Percentiles rank a stretch among this genome's conserved stretches.
Conservation (phyloP, 2,113 vertebrate genomes). For the Diphyllodes magnificus region DNA sequence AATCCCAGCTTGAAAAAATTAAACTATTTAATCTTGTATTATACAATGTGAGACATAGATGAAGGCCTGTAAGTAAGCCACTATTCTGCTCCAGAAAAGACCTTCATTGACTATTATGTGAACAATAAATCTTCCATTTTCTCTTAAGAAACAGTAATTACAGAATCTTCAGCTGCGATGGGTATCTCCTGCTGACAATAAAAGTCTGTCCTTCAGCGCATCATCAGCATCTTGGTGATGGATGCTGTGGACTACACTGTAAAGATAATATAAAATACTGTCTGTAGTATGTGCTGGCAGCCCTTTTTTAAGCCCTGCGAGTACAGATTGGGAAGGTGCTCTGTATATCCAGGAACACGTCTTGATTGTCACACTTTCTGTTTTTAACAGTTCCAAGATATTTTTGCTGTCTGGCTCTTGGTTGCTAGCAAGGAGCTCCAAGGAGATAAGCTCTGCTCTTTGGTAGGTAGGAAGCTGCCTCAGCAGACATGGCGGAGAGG, state of each 20-base stretch:
- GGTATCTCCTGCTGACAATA: conserved; percentile 33
- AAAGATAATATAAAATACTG: neutral
- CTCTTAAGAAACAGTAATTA: conserved; percentile 39
- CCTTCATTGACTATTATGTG: conserved; percentile 22
- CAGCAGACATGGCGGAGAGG: neutral
- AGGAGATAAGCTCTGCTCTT: neutral
- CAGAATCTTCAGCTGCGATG: conserved; percentile 16
- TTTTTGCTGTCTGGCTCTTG: conserved; percentile 37
- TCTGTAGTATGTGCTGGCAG: neutral
- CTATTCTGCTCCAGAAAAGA: conserved; percentile 10
- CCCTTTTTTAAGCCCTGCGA: neutral
- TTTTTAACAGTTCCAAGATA: conserved; percentile 18
- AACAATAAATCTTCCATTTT: conserved; percentile 49
- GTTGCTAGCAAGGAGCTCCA: conserved; percentile 11
- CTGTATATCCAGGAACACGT: neutral
- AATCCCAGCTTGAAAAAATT: neutral
- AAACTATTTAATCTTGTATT: neutral
- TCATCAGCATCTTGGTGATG: neutral
- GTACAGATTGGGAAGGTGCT: neutral
- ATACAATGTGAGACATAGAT: neutral
- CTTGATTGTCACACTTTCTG: conserved; percentile 14
- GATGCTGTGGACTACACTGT: neutral
- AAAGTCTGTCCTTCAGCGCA: conserved; percentile 13
- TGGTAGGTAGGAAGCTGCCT: neutral
- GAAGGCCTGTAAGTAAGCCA: neutral